Conservation (phyloP, 2,113 vertebrate species). For the Alectura lathami region DNA sequence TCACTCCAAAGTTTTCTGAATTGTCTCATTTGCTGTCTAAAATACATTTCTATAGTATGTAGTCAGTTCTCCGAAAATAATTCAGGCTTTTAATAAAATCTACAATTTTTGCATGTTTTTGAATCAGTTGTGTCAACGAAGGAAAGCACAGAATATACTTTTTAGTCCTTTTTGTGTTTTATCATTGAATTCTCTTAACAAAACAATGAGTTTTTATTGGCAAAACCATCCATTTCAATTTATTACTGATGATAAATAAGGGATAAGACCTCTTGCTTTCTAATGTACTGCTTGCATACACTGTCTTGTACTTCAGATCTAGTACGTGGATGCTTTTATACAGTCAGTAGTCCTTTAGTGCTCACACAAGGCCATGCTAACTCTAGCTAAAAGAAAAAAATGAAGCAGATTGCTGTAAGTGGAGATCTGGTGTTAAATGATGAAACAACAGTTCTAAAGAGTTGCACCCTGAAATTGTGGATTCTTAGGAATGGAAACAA, state of each 20-base stretch:
- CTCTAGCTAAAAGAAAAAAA: background rate
- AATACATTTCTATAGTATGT: background rate
- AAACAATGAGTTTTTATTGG: background rate
- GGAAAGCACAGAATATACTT: background rate
- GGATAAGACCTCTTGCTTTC: background rate
- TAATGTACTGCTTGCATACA: background rate
- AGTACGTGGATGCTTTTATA: background rate
- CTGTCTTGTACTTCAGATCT: background rate
- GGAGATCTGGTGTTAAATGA: constrained; percentile 25
- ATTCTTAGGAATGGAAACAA: constrained; percentile 37
- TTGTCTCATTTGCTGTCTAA: constrained; percentile 12
- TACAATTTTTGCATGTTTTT: background rate
- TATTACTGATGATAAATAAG: background rate
- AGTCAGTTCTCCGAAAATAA: background rate
- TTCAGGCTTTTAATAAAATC: background rate
- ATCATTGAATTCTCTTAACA: background rate
- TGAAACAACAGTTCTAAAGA: constrained; percentile 36
- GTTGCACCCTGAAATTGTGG: constrained; percentile 3
- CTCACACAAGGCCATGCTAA: background rate
- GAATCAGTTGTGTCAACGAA: background rate
- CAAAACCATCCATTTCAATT: background rate
- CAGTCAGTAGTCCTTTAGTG: background rate
- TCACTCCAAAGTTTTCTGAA: background rate
- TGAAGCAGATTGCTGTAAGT: constrained; percentile 14
- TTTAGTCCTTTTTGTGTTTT: background rate